A percentile compares a stretch with the other conserved stretches of the same genome.
phyloP scores from a whole-genome alignment of 2,113 vertebrate species.

The Dolichotis patagonum region DNA sequence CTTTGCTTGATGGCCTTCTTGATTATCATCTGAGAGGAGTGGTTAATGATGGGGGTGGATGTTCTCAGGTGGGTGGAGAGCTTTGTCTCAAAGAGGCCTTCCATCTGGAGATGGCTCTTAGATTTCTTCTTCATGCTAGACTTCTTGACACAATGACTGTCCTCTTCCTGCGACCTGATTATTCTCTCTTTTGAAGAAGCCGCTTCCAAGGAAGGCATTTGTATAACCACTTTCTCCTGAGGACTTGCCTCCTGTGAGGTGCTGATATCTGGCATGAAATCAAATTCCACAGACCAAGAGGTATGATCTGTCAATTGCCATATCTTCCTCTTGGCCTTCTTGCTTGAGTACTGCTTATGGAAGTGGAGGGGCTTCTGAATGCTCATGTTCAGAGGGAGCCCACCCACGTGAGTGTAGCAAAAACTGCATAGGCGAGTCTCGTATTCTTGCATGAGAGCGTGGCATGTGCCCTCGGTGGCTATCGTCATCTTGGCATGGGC shows the following conservation, averaged over 20 bases:
- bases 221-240: background rate
- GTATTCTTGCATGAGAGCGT: constrained; percentile 83
- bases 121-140: background rate
- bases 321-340: constrained; percentile 80
- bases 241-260: background rate
- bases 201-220: background rate
- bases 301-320: constrained; percentile 73
- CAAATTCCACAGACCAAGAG: constrained; percentile 53
- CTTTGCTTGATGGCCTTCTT: background rate
- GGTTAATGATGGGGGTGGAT: constrained; percentile 60
- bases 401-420: background rate
- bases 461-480: constrained; percentile 75
- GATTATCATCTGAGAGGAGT: constrained; percentile 55
- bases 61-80: constrained; percentile 27
- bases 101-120: constrained; percentile 11
- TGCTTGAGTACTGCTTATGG: constrained; percentile 82
- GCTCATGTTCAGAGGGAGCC: constrained; percentile 23
- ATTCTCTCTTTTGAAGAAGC: background rate
- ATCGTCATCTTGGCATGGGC: constrained; percentile 82
- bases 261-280: background rate
- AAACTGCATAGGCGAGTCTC: constrained; percentile 50
- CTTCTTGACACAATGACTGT: background rate
- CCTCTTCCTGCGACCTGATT: background rate
- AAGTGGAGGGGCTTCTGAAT: constrained; percentile 58
- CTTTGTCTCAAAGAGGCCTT: constrained; percentile 57